Evolutionary conservation across 2,797 vertebrate species (phyloP).

Genomic region (Peromyscus melanophrys): DNA sequence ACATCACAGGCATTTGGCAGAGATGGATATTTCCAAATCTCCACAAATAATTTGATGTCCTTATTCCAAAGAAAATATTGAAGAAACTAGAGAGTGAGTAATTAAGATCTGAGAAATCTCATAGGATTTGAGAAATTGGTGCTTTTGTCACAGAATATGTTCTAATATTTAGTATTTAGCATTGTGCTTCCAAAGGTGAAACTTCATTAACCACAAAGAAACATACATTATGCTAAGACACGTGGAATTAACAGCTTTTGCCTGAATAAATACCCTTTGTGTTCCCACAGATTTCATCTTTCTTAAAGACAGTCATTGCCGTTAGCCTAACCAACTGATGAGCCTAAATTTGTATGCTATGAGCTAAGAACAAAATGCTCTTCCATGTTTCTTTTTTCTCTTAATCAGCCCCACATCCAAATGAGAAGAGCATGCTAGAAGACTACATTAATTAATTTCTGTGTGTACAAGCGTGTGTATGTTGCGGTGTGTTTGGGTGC

Average conservation of each 20-base stretch:
- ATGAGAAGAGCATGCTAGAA: slow-evolving; percentile 40
- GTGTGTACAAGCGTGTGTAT: neutral
- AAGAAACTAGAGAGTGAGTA: slow-evolving; percentile 28
- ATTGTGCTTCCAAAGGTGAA: slow-evolving; percentile 69
- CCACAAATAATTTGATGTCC: neutral
- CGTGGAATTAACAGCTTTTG: slow-evolving; percentile 70
- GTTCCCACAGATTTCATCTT: slow-evolving; percentile 27
- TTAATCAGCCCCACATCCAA: neutral
- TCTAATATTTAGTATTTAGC: slow-evolving; percentile 41
- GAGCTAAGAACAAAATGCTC: slow-evolving; percentile 1
- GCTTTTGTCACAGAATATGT: neutral
- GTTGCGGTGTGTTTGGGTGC: neutral
- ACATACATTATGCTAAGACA: slow-evolving; percentile 53
- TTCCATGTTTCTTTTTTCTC: slow-evolving; percentile 60
- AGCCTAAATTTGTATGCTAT: slow-evolving; percentile 56
- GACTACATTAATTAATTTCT: neutral
- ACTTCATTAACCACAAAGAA: slow-evolving; percentile 63
- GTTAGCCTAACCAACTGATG: slow-evolving; percentile 37
- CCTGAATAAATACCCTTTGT: slow-evolving; percentile 64
- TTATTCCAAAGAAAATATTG: slow-evolving; percentile 55
- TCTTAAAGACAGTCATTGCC: slow-evolving; percentile 38
- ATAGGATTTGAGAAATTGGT: slow-evolving; percentile 25
- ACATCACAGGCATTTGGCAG: neutral
- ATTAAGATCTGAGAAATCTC: slow-evolving; percentile 60
- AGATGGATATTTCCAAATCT: slow-evolving; percentile 28